Base-by-base conservation (phyloP, 2,113 vertebrate species). In the Himantopus leucocephalus region DNA sequence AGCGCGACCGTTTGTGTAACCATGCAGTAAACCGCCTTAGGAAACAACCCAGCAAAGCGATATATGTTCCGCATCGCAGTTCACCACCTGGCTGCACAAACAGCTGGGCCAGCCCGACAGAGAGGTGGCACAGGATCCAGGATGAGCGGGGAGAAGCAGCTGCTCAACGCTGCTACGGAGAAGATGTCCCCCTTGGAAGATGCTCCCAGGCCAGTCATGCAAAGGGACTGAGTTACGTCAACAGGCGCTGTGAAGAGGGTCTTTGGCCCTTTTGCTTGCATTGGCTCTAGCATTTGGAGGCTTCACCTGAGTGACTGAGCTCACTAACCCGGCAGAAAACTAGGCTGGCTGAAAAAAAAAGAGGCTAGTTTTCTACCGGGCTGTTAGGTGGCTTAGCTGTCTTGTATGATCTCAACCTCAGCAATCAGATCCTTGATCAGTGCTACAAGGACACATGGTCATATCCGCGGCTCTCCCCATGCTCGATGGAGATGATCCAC, bases 21-120 rank as follows among this genome's bases (percentile, higher is more conserved):
- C 84, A 50, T 43, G 30, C 92, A 93, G 76, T 26, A 74, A 93
- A 77, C 21, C 6, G 2, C 68, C 84, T 62, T 15, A 58, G 87
- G 68, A 97, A 91, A 84, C 3, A 87, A 45, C 39, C 45, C 59
- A 58, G 76, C 1, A 2, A 35, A 84, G 32, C 13, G 1, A 53
- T 17, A 1, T 3, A 1, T 62, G 23, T 53, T 92, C 63, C 47
- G 30, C 0, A 0, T 58, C 0, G 2, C 53, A 68, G 32, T 53
- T 77, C 80, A 74, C 37, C 47, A 75, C 58, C 48, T 35, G 67
- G 35, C 83, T 91, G 75, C 79, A 79, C 68, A 55, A 75, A 72
- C 35, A 77, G 41, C 64, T 85, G 41, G 60, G 78, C 35, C 70
- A 92, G 63, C 55, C 81, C 81, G 35, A 17, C 35, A 56, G 34